These are phyloP conservation scores for Dysmachus trigonus DNA, from an alignment of 2,888 invertebrate genomes.

Conservation along the genomic window DNA sequence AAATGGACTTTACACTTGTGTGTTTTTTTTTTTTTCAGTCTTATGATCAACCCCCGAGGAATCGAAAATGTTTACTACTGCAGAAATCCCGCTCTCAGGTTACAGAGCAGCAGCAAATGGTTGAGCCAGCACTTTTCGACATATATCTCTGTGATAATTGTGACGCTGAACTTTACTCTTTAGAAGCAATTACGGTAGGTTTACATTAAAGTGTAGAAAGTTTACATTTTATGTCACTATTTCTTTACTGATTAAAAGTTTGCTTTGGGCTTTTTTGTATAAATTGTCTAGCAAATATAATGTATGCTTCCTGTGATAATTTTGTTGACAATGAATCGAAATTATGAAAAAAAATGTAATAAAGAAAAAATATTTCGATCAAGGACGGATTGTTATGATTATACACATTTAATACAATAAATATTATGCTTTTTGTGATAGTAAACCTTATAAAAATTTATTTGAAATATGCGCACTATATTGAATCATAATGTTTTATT, in stretches of 20 bases:
- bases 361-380: background rate
- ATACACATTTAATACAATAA: background rate
- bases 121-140: conserved; percentile 70
- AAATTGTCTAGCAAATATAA: background rate
- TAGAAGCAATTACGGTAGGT: conserved; percentile 67
- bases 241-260: background rate
- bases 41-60: conserved; percentile 62
- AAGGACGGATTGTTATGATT: background rate
- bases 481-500: background rate
- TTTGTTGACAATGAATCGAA: background rate
- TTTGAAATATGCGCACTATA: background rate
- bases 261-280: background rate
- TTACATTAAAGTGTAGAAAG: background rate
- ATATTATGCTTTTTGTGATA: background rate
- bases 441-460: no score
- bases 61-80: conserved; percentile 65
- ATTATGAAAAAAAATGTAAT: background rate
- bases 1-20: background rate
- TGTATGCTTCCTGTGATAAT: background rate
- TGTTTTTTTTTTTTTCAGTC: conserved; percentile 54
- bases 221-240: background rate
- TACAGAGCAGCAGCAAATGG: conserved; percentile 65
- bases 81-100: conserved; percentile 59
- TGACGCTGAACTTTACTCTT: conserved; percentile 75
- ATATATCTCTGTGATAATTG: conserved; percentile 80